Evolutionary conservation across 2,113 vertebrate genomes (phyloP), one percentile per base, ranked within the genome.

Genomic region (Pluvialis apricaria): DNA sequence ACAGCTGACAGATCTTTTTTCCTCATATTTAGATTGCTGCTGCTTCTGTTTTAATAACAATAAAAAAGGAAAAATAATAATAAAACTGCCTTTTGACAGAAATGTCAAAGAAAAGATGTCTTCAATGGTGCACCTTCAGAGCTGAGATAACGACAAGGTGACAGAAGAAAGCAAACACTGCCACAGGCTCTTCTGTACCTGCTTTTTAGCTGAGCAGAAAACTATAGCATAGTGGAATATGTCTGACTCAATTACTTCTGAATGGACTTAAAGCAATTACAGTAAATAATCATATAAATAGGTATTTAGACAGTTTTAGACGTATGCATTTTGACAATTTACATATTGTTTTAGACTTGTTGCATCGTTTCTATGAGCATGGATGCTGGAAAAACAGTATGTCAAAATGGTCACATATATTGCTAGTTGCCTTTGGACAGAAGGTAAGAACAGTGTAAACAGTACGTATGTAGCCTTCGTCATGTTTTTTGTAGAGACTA

Each of bases 81-180:
- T 66, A n/a, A 76, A 80, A 21, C 38, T 68, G 6, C 21, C 11
- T 57, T 87, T 86, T 79, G 52, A 88, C 36, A 62, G 31, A 68
- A 18, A 2, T 36, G 8, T 64, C 62, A 78, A 42, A 66, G n/a
- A 75, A 89, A 83, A 75, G 13, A 38, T 64, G 16, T 40, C 36
- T 84, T 90, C 45, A 52, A 0, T 44, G 19, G 31, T 77, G 32
- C 36, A 42, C 5, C 29, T 66, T 80, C 32, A 65, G 52, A 75
- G 36, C 15, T 68, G 64, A 47, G 18, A 45, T 55, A 75, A 8
- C 90, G 34, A 62, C 29, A 86, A 70, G 13, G 29, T 44, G 65
- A 64, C 45, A 86, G 60, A 76, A 96, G 40, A 62, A 89, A 89
- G 22, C 26, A 86, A 84, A 68, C 11, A 61, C n/a, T 57, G 52